Evolutionary conservation across 2,888 invertebrate species (phyloP).

Genomic region (Amaurobius ferox): DNA sequence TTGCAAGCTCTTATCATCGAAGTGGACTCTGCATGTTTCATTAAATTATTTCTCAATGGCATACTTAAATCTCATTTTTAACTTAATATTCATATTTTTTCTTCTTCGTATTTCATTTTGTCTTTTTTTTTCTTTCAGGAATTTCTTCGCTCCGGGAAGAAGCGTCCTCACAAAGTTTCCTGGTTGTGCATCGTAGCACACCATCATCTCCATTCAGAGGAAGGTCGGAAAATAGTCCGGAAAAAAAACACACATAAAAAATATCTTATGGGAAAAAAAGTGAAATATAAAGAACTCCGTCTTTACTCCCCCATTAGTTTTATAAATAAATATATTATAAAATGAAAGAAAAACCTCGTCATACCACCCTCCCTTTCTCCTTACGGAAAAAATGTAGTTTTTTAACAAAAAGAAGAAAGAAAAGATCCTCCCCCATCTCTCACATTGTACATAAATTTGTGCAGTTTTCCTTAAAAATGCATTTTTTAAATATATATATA

Average conservation of each 20-base stretch:
- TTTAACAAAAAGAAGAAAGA: constrained; percentile 30
- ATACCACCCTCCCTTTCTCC: constrained; percentile 31
- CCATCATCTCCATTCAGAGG: constrained; percentile 27
- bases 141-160: constrained; percentile 62
- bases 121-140: constrained; percentile 30
- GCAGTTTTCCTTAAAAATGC: constrained; percentile 70
- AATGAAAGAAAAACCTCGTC: constrained; percentile 19
- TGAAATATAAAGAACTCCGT: constrained; percentile 49
- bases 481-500: constrained; percentile 69
- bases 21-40: too few relatives aligned
- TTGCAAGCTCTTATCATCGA: too few relatives aligned
- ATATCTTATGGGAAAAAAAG: constrained; percentile 1
- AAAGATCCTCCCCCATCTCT: constrained; percentile 29
- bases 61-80: too few relatives aligned
- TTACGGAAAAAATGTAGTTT: constrained; percentile 65
- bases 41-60: too few relatives aligned
- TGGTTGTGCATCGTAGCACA: constrained; percentile 35
- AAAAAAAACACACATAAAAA: too few relatives aligned
- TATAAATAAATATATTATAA: constrained; percentile 47
- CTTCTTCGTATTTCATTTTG: background rate
- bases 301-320: constrained; percentile 68
- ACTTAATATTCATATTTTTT: too few relatives aligned
- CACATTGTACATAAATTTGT: constrained; percentile 67
- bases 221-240: constrained; percentile 26
- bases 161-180: constrained; percentile 54